Conservation (phyloP, 2,888 invertebrate species). For the Helleia helle region DNA sequence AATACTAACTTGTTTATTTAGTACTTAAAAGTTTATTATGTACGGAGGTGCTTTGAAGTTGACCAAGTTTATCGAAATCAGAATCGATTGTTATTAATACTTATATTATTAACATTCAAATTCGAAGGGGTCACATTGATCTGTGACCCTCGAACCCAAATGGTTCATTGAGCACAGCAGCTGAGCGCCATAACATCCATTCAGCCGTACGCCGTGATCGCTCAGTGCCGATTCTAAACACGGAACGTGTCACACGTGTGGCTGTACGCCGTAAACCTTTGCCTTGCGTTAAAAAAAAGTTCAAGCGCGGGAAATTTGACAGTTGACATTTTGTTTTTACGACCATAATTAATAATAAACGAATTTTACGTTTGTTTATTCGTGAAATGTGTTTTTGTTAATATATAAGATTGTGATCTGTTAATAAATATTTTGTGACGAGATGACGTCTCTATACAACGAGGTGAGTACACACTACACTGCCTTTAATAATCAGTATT, state of each 20-base stretch:
- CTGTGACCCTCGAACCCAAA: slow-evolving; percentile 65
- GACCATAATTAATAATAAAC: slow-evolving; percentile 3
- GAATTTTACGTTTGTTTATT: slow-evolving; percentile 11
- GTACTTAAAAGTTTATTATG: no score
- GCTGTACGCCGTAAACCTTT: slow-evolving; percentile 42
- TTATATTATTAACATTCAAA: no score
- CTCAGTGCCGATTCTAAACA: slow-evolving; percentile 64
- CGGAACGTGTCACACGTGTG: slow-evolving; percentile 66
- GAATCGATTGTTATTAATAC: no score
- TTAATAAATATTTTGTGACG: slow-evolving; percentile 38
- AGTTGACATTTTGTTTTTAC: slow-evolving; percentile 26
- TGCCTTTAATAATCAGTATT: no score
- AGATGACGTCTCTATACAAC: slow-evolving; percentile 62
- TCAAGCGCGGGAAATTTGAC: slow-evolving; percentile 54
- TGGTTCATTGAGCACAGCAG: slow-evolving; percentile 68
- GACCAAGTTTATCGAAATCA: no score
- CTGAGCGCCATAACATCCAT: slow-evolving; percentile 52
- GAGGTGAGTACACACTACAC: slow-evolving; percentile 70
- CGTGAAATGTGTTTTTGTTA: slow-evolving; percentile 58
- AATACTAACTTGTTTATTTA: no score
- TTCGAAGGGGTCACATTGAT: slow-evolving; percentile 52
- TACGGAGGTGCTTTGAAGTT: no score
- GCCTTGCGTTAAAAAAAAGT: slow-evolving; percentile 38
- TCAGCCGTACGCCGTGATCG: slow-evolving; percentile 40
- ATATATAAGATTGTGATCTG: no score